These are phyloP conservation scores for Miopithecus talapoin DNA, from an alignment of 2,797 vertebrate species.

Conservation along the genomic window DNA sequence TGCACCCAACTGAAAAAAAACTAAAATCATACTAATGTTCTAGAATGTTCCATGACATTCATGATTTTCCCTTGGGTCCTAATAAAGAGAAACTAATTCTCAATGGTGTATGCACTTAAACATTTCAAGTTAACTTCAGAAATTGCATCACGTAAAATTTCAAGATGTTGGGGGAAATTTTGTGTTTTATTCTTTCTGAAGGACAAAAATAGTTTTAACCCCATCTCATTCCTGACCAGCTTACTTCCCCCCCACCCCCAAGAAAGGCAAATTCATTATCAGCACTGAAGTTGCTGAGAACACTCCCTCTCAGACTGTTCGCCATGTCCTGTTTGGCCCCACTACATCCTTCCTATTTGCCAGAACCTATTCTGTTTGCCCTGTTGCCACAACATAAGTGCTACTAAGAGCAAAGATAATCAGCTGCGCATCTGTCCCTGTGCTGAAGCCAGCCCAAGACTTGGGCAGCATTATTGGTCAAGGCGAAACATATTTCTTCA, in stretches of 20 bases:
- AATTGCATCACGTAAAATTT: constrained; percentile 62
- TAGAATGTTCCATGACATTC: not conserved
- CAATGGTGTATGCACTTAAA: not conserved
- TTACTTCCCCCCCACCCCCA: not conserved
- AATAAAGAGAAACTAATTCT: not conserved
- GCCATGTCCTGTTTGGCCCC: constrained; percentile 74
- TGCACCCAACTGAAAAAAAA: not conserved
- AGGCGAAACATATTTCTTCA: constrained; percentile 72
- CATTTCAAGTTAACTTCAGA: constrained; percentile 13
- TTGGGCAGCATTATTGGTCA: constrained; percentile 66
- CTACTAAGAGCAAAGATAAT: constrained; percentile 77
- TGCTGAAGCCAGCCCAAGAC: constrained; percentile 54
- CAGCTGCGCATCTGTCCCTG: not conserved
- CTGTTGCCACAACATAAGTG: constrained; percentile 76
- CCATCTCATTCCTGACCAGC: not conserved
- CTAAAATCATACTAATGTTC: not conserved
- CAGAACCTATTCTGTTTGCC: constrained; percentile 76
- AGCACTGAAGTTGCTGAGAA: constrained; percentile 60
- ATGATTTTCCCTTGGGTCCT: not conserved
- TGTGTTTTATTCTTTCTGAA: not conserved
- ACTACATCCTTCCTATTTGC: not conserved
- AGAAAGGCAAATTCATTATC: constrained; percentile 51
- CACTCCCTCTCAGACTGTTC: constrained; percentile 57
- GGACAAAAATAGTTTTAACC: not conserved
- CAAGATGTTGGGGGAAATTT: not conserved